Base-by-base conservation (phyloP, 2,113 vertebrate species). In the Perccottus glenii region DNA sequence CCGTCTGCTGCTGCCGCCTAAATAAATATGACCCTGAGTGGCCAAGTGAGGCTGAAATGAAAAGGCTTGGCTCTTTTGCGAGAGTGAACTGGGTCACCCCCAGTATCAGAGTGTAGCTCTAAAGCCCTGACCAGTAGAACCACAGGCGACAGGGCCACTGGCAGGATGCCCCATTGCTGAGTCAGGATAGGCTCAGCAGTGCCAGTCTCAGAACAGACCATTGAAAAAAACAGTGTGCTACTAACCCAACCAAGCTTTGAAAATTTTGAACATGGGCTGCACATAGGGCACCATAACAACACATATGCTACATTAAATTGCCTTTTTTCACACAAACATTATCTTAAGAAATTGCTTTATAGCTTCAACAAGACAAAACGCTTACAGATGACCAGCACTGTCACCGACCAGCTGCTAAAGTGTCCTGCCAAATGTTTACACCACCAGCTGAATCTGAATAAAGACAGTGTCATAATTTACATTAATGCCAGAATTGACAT, bases 71-170 rank as follows among this genome's bases (percentile, higher is more conserved):
- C 67, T 57, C 32, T 82, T 64, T 72, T 46, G 69, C 58, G 55
- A 36, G 46, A 44, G 36, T 58, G 61, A 87, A 89, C 75, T 78
- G 73, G 85, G 76, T 85, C 81, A 82, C 78, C 33, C 32, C 52
- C 71, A 64, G 67, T 76, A 73, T 81, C 58, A 73, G 67, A 70
- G 52, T 62, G 58, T 40, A 2, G 78, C 83, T 88, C 77, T 80
- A 86, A 73, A 84, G 86, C 83, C 64, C 83, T 81, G 70, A 85
- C 75, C 70, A 85, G 70, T 73, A 68, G 66, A 78, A 78, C 73
- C 73, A 79, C 67, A 81, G 80, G 82, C 60, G 33, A 78, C 82
- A 48, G 60, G 75, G 74, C 78, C 62, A 56, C 64, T 88, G 88
- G 88, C 85, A 75, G 60, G 14, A 0, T 33, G 85, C 85, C 82